Evolutionary conservation across 1,140 invertebrate species (phyloP).

Genomic region (Polyergus mexicanus): DNA sequence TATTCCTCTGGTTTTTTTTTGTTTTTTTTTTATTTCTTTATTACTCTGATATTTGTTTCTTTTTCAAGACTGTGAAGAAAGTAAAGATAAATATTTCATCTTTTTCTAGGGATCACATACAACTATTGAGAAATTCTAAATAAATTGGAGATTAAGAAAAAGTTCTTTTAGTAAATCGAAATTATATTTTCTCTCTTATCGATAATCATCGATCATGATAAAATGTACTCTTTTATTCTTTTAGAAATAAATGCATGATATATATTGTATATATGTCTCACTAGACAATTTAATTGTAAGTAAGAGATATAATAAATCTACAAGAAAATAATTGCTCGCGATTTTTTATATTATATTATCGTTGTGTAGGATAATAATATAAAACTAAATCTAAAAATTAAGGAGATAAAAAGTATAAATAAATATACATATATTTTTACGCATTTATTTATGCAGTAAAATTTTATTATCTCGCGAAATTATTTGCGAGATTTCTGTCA

Average conservation of each 20-base stretch:
- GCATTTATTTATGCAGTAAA: not conserved
- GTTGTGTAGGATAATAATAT: not conserved
- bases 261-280: not conserved
- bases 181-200: not conserved
- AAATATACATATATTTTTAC: not conserved
- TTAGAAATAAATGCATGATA: not conserved
- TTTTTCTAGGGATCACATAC: not conserved
- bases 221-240: constrained; percentile 1
- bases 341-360: not conserved
- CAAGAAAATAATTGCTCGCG: not conserved
- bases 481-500: not conserved
- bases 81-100: not conserved
- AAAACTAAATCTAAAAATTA: not conserved
- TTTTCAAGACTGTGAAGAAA: not conserved
- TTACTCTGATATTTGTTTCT: not conserved
- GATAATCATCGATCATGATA: not conserved
- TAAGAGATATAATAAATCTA: not conserved
- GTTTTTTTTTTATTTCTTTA: not conserved
- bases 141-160: not conserved
- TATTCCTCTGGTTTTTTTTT: not conserved
- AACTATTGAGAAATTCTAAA: not conserved
- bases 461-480: not conserved
- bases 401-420: not conserved
- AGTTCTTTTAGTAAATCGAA: not conserved
- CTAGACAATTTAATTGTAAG: not conserved